Base-by-base conservation (phyloP, 2,797 vertebrate genomes). In the Paratrypauchen microcephalus region DNA sequence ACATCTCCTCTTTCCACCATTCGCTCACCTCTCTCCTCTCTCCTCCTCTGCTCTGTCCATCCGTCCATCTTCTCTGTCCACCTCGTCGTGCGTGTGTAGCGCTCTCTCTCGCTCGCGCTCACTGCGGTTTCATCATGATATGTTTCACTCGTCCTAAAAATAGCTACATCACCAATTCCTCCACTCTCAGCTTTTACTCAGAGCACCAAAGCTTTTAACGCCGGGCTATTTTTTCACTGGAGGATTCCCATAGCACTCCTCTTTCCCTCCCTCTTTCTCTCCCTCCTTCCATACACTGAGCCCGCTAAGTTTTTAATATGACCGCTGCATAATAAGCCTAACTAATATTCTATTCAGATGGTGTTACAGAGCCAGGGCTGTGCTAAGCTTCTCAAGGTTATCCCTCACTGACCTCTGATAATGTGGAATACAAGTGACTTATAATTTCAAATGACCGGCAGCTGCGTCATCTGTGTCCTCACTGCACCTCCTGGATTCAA, bases 121-220 rank as follows among this genome's bases (percentile, higher is more conserved):
- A 36, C 4, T 1, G 1, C 0, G 45, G 73, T 79, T 85, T 77
- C 70, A 61, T 79, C 72, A 74, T 70, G 71, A 75, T 80, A 65
- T 32, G 74, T 85, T 84, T 86, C 73, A 72, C 65, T 72, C 57
- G 12, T 72, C 60, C 80, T 82, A 86, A 83, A 87, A 87, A 88
- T 86, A 89, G 81, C 79, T 80, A 30, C 59, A 23, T 78, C 74
- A 41, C 79, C 85, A 79, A 82, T 86, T 83, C 78, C 66, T 69
- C 73, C 75, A 81, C 68, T 85, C 71, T 71, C 77, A 54, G 79
- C 65, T 81, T 62, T 80, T 82, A 70, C 76, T 63, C 69, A 54
- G 79, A 55, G 67, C 76, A 66, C 66, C 65, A 74, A 82, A 81
- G 75, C 76, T 69, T 80, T 80, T 60, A 65, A 72, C 75, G 75